Evolutionary conservation across 23 tunicate species (phyloP).

Genomic region (Phallusia fumigata): DNA sequence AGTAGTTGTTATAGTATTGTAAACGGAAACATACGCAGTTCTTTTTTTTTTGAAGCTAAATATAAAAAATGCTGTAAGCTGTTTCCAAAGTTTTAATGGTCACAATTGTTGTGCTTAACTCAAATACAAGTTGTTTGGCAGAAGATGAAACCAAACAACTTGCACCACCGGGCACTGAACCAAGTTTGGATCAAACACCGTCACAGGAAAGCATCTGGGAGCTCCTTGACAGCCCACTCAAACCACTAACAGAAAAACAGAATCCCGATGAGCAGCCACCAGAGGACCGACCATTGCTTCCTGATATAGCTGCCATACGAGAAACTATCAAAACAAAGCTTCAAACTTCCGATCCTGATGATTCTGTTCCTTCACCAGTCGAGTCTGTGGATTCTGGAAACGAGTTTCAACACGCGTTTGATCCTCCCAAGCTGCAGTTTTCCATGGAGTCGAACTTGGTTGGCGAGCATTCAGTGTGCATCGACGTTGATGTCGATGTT

Average conservation of each 20-base stretch:
- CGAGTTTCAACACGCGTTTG: constrained; percentile 36
- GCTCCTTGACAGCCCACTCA: constrained; percentile 34
- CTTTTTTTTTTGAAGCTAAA: too few relatives aligned
- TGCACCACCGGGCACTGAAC: constrained; percentile 17
- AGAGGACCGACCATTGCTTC: neutral
- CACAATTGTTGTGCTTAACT: too few relatives aligned
- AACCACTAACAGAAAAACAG: neutral
- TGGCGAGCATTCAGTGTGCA: constrained; percentile 1
- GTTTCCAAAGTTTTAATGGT: too few relatives aligned
- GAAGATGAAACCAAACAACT: neutral
- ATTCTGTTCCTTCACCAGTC: neutral
- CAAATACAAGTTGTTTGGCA: too few relatives aligned
- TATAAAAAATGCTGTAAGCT: too few relatives aligned
- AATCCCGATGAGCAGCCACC: neutral
- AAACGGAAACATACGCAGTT: too few relatives aligned
- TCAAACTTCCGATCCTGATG: neutral
- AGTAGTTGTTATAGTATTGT: too few relatives aligned
- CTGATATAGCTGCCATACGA: neutral
- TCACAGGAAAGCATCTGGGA: constrained; percentile 55
- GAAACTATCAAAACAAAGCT: neutral
- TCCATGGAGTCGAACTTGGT: neutral
- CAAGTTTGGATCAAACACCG: constrained; percentile 14
- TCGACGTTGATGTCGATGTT: neutral
- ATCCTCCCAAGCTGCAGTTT: neutral
- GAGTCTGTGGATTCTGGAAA: constrained; percentile 24